These are phyloP conservation scores for Alviniconcha strummeri DNA, from an alignment of 2,888 invertebrate species.

Conservation along the genomic window DNA sequence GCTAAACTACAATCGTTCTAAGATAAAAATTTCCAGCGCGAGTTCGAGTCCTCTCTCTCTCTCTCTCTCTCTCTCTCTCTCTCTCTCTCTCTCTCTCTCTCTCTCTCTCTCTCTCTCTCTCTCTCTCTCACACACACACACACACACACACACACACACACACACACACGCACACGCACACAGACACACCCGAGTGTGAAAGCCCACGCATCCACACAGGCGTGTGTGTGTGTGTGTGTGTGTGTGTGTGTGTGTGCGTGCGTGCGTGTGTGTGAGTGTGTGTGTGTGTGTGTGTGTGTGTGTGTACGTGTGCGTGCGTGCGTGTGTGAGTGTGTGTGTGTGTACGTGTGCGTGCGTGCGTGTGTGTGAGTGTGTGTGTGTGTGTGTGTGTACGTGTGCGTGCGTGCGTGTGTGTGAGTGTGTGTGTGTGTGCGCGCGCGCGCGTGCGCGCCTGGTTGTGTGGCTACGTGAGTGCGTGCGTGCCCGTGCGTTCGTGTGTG, in stretches of 20 bases:
- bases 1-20: too few relatives aligned
- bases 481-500: neutral
- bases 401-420: neutral
- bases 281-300: slow-evolving; percentile 15
- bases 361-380: slow-evolving; percentile 14
- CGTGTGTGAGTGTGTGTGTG: neutral
- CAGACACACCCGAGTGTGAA: neutral
- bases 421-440: neutral
- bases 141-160: slow-evolving; percentile 7
- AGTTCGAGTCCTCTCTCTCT: too few relatives aligned
- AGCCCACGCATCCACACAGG: neutral
- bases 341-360: neutral
- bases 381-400: slow-evolving; percentile 3
- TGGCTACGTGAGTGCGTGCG: neutral
- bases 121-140: neutral
- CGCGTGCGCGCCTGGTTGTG: neutral
- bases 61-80: too few relatives aligned
- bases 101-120: too few relatives aligned
- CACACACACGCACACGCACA: neutral
- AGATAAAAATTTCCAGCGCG: too few relatives aligned
- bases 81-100: too few relatives aligned
- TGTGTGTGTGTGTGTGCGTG: neutral
- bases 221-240: neutral
- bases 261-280: neutral
- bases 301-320: neutral